Evolutionary conservation across 1,140 invertebrate genomes (phyloP).

Genomic region (Brachionus rubens): DNA sequence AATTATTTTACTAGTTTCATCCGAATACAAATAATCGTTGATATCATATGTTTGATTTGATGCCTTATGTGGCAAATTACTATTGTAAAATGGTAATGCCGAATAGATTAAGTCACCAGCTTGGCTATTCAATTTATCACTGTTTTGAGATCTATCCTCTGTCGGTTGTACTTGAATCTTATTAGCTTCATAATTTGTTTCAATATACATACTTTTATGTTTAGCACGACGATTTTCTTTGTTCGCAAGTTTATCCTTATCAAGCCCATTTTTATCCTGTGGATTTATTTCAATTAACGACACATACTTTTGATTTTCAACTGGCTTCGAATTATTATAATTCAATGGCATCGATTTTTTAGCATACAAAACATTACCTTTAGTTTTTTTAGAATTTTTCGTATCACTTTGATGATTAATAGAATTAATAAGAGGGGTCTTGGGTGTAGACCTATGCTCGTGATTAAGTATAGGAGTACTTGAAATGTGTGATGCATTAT

Average conservation of each 20-base stretch:
- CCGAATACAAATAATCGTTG: slow-evolving; percentile 19
- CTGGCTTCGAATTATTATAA: neutral
- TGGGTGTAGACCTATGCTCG: neutral
- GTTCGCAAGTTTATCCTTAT: neutral
- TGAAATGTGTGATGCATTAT: neutral
- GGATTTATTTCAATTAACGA: neutral
- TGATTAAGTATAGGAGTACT: neutral
- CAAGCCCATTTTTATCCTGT: neutral
- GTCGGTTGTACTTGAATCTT: neutral
- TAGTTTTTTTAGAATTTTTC: too few relatives aligned
- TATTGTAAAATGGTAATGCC: neutral
- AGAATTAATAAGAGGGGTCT: neutral
- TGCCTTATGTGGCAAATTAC: slow-evolving; percentile 3
- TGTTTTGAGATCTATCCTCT: neutral
- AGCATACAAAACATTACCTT: too few relatives aligned
- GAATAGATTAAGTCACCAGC: slow-evolving; percentile 12
- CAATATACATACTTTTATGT: slow-evolving; percentile 35
- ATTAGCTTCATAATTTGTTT: neutral
- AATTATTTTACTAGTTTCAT: neutral
- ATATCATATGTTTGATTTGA: slow-evolving; percentile 9
- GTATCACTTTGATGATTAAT: neutral
- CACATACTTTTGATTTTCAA: neutral
- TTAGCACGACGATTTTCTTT: neutral
- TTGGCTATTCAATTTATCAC: neutral
- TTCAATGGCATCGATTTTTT: too few relatives aligned